phyloP scores from a whole-genome alignment of 2,113 vertebrate genomes.

The Micromys minutus region DNA sequence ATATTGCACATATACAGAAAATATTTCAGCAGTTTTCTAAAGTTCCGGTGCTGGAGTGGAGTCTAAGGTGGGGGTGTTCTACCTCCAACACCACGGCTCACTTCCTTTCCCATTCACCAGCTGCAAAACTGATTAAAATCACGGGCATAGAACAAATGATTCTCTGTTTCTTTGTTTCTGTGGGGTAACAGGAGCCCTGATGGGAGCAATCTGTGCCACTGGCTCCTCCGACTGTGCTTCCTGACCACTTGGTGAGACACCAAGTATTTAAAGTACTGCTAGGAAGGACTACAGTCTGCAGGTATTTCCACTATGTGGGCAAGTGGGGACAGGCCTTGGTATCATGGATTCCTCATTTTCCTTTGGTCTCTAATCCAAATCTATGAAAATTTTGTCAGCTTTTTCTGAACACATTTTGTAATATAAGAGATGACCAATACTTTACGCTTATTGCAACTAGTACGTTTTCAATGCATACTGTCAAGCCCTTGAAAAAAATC shows the following conservation, averaged over 20 bases:
- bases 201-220: neutral
- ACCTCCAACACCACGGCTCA: neutral
- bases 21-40: neutral
- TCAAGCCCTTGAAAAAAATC: too few relatives aligned
- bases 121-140: constrained; percentile 50
- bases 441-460: too few relatives aligned
- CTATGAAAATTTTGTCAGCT: neutral
- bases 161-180: constrained; percentile 15
- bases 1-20: neutral
- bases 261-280: constrained; percentile 4
- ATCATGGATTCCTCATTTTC: constrained; percentile 20
- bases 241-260: neutral
- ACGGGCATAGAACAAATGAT: constrained; percentile 13
- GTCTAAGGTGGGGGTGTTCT: neutral
- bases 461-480: too few relatives aligned
- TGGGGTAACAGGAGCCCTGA: neutral
- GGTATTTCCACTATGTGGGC: neutral
- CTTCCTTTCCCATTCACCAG: constrained; percentile 47
- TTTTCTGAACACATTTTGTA: constrained; percentile 19
- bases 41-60: neutral
- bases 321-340: neutral
- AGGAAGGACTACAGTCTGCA: neutral
- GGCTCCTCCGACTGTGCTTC: neutral
- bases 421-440: neutral
- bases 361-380: neutral